These are phyloP conservation scores for Margaritifera margaritifera DNA, from an alignment of 2,888 invertebrate genomes.

Conservation along the genomic window DNA sequence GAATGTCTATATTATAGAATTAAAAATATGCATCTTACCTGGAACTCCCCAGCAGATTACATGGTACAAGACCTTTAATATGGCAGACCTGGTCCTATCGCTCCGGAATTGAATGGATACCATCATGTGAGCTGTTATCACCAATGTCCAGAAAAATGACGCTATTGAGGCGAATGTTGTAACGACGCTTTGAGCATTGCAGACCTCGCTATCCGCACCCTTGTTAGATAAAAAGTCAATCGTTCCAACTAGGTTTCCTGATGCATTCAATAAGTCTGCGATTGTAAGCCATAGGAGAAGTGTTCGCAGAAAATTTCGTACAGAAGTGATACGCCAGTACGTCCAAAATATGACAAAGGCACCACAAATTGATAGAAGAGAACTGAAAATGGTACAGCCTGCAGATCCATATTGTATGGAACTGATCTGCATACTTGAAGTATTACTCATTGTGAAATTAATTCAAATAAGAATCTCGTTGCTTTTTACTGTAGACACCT, in stretches of 20 bases:
- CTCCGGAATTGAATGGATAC: conserved; percentile 8
- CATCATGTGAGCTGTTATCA: conserved; percentile 15
- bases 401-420: too few species aligned
- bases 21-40: conserved; percentile 6
- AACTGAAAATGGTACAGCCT: conserved; percentile 3
- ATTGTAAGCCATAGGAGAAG: conserved; percentile 40
- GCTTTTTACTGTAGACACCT: too few species aligned
- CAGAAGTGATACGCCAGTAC: conserved; percentile 14
- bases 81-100: background rate
- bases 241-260: conserved; percentile 34
- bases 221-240: background rate
- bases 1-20: too few species aligned
- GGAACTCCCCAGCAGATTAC: conserved; percentile 16
- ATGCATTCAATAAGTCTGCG: conserved; percentile 33
- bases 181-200: conserved; percentile 17
- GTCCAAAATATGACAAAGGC: conserved; percentile 38
- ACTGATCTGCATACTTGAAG: too few species aligned
- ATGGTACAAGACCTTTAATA: conserved; percentile 10
- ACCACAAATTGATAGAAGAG: conserved; percentile 38
- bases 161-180: conserved; percentile 18
- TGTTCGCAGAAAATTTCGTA: conserved; percentile 31
- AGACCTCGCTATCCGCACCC: conserved; percentile 6
- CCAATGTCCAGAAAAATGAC: conserved; percentile 21
- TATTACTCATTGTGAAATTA: too few species aligned
- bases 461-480: too few species aligned